Conservation (phyloP, 2,888 invertebrate species). For the Eilema sororculum region DNA sequence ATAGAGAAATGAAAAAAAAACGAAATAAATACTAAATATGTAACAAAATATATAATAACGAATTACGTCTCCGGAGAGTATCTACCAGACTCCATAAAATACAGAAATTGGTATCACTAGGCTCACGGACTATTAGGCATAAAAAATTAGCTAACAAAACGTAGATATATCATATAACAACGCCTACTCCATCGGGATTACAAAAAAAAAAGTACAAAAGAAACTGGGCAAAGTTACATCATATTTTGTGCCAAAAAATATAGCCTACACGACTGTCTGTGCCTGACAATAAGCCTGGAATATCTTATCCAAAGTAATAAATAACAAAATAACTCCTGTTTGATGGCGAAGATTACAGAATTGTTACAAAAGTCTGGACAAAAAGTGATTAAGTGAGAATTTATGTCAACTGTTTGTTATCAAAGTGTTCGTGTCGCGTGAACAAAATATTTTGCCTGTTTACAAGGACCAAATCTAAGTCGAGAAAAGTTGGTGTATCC, state of each 20-base stretch:
- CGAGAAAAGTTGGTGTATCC: constrained; percentile 8
- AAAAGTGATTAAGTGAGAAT: constrained; percentile 37
- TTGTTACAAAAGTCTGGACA: constrained; percentile 34
- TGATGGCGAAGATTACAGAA: constrained; percentile 25
- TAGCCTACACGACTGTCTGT: background rate
- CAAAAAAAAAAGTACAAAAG: background rate
- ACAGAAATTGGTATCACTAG: background rate
- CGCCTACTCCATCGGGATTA: background rate
- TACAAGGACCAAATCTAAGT: constrained; percentile 8
- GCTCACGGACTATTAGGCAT: background rate
- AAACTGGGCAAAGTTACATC: background rate
- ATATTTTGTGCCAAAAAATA: constrained; percentile 1
- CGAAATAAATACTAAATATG: no score
- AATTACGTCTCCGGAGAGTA: background rate
- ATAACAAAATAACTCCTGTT: constrained; percentile 28
- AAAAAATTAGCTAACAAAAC: background rate
- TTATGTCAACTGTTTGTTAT: constrained; percentile 36
- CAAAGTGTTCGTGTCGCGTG: constrained; percentile 20
- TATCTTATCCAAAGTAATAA: constrained; percentile 26
- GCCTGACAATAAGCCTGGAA: constrained; percentile 1
- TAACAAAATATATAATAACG: background rate
- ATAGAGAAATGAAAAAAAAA: no score
- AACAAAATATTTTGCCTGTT: constrained; percentile 26
- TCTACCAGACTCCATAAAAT: background rate
- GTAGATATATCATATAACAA: background rate